Evolutionary conservation across 2,113 vertebrate genomes (phyloP).

Genomic region (Amia ocellicauda): DNA sequence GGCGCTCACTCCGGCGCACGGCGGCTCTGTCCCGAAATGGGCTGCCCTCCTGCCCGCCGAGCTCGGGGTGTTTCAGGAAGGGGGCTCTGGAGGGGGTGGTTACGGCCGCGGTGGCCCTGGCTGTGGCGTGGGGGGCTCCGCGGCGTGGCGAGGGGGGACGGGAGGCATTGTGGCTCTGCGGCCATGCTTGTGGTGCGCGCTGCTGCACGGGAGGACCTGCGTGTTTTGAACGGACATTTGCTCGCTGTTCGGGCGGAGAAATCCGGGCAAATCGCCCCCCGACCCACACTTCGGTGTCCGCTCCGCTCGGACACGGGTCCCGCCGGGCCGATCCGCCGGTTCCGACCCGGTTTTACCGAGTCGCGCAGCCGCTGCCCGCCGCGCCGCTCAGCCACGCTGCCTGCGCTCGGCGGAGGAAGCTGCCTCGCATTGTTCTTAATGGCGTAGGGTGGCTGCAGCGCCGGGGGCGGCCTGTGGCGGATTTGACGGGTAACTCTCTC

Average conservation of each 20-base stretch:
- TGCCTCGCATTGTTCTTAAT: constrained; percentile 61
- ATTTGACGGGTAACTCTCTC: too few species aligned
- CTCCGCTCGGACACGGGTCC: neutral
- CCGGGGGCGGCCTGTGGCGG: too few species aligned
- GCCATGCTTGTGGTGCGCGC: constrained; percentile 73
- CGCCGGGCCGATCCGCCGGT: constrained; percentile 11
- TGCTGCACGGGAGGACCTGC: constrained; percentile 40
- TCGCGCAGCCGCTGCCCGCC: constrained; percentile 56
- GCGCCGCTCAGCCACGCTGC: constrained; percentile 66
- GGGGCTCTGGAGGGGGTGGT: neutral
- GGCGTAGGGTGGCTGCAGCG: constrained; percentile 53
- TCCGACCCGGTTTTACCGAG: constrained; percentile 16
- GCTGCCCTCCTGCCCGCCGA: neutral
- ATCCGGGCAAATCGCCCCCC: neutral
- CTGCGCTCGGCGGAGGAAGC: constrained; percentile 57
- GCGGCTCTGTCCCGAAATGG: constrained; percentile 34
- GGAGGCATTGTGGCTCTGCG: constrained; percentile 69
- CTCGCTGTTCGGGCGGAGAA: neutral
- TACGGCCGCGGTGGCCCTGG: neutral
- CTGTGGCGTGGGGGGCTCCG: neutral
- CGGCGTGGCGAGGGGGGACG: constrained; percentile 32
- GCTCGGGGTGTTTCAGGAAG: neutral
- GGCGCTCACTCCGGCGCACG: constrained; percentile 22
- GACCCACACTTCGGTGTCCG: neutral
- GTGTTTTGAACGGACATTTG: constrained; percentile 34